Conservation (phyloP, 2,797 vertebrate species). For the Falco peregrinus region DNA sequence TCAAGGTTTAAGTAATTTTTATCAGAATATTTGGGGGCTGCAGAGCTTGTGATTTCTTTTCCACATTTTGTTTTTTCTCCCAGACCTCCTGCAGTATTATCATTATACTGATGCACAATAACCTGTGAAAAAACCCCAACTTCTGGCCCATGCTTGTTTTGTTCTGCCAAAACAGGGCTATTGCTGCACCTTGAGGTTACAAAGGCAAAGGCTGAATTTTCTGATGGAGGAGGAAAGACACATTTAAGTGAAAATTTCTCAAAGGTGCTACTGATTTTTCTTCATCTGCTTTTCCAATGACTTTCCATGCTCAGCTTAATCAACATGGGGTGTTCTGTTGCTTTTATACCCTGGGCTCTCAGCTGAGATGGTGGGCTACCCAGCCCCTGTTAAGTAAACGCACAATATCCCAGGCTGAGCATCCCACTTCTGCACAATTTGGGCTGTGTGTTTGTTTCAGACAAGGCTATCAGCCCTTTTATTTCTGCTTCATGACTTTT, state of each 20-base stretch:
- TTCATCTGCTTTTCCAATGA: background rate
- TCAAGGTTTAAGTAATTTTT: background rate
- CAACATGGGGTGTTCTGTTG: fast-evolving
- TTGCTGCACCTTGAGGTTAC: fast-evolving
- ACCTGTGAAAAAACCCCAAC: background rate
- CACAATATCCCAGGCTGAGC: background rate
- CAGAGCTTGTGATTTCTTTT: background rate
- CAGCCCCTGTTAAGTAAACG: background rate
- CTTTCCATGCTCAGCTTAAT: fast-evolving
- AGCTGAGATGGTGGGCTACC: background rate
- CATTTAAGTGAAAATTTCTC: background rate
- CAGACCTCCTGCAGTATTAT: background rate
- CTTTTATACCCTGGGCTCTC: background rate
- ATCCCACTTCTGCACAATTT: background rate
- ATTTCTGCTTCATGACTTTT: background rate
- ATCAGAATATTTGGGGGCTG: background rate
- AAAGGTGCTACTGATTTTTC: background rate
- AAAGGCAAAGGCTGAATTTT: background rate
- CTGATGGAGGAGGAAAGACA: background rate
- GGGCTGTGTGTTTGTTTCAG: background rate
- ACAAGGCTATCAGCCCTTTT: background rate
- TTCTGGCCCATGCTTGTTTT: background rate
- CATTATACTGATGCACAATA: background rate
- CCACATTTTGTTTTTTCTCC: background rate
- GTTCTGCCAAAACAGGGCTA: background rate